Evolutionary conservation across 2,888 invertebrate genomes (phyloP).

Genomic region (Drosophila atripex): DNA sequence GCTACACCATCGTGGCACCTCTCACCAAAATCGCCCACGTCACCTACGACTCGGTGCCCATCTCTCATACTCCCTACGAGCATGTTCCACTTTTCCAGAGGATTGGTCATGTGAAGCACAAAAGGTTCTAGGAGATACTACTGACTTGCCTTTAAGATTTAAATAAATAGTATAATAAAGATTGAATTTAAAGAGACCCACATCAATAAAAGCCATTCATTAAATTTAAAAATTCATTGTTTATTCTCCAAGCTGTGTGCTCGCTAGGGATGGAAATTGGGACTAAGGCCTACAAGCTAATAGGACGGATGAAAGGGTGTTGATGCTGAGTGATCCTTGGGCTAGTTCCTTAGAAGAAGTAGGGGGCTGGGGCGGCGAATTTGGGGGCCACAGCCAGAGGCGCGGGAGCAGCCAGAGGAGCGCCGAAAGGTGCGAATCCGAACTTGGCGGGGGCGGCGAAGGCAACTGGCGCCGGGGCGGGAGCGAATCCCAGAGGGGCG

Average conservation of each 20-base stretch:
- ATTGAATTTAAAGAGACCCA: not conserved
- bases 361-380: constrained; percentile 59
- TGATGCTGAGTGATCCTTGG: constrained; percentile 5
- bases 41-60: constrained; percentile 75
- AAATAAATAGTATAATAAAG: not conserved
- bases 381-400: constrained; percentile 53
- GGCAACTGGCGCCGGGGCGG: constrained; percentile 49
- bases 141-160: not conserved
- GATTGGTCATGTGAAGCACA: constrained; percentile 64
- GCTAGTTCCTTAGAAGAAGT: constrained; percentile 55
- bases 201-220: not conserved
- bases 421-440: constrained; percentile 52
- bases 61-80: constrained; percentile 70
- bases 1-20: constrained; percentile 72
- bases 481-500: constrained; percentile 44
- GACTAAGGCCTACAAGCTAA: constrained; percentile 43
- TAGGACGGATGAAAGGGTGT: constrained; percentile 31
- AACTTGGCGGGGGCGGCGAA: constrained; percentile 52
- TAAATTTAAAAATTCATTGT: constrained; percentile 13
- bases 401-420: constrained; percentile 49
- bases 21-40: constrained; percentile 75
- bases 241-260: constrained; percentile 57
- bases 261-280: constrained; percentile 40
- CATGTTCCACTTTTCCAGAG: constrained; percentile 77
- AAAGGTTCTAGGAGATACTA: constrained; percentile 17